Conservation (phyloP, 2,113 vertebrate species). For the Lanius collurio region DNA sequence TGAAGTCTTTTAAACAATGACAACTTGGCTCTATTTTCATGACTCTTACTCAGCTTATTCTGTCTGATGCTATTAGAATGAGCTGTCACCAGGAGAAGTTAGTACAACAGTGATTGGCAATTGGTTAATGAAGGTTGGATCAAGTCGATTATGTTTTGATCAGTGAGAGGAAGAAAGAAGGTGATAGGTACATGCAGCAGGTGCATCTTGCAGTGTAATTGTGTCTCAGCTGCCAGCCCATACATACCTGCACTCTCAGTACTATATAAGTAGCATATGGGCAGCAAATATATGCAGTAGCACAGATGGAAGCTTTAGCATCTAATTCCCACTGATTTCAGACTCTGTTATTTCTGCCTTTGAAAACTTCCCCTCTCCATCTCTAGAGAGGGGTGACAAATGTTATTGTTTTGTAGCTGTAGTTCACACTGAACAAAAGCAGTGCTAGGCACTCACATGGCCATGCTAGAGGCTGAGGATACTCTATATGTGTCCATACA, state of each 20-base stretch:
- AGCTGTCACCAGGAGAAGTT: neutral
- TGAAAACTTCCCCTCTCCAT: neutral
- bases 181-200: rapidly evolving
- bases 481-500: neutral
- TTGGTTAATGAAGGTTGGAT: neutral
- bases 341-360: neutral
- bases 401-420: neutral
- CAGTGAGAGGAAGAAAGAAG: neutral
- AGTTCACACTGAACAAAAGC: neutral
- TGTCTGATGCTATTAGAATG: neutral
- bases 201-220: neutral
- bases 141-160: neutral
- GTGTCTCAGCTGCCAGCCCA: neutral
- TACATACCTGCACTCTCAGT: neutral
- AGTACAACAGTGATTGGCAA: neutral
- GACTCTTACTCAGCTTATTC: neutral
- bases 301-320: neutral
- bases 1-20: neutral
- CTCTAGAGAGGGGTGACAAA: neutral
- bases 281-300: neutral
- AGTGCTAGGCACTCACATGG: neutral
- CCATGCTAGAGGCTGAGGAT: neutral
- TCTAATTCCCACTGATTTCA: neutral
- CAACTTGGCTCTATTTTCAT: neutral
- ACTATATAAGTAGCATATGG: neutral